phyloP scores from a whole-genome alignment of 2,888 invertebrate species.

The Poecilobothrus nobilitatus region DNA sequence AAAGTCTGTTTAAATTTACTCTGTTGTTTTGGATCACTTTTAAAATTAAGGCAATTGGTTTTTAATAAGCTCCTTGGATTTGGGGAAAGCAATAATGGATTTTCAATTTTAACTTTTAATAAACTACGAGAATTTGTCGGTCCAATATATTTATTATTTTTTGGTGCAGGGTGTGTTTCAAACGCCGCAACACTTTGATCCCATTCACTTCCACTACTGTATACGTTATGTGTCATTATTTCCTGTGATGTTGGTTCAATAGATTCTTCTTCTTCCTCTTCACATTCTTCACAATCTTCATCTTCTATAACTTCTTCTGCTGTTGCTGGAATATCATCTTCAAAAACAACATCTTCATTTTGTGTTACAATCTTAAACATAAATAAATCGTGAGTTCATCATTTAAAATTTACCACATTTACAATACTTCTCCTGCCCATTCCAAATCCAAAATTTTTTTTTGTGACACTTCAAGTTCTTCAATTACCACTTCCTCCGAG shows the following conservation, averaged over 20 bases:
- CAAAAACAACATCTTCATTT: slow-evolving; percentile 44
- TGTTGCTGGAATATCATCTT: slow-evolving; percentile 48
- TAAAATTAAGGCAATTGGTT: slow-evolving; percentile 11
- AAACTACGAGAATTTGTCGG: slow-evolving; percentile 22
- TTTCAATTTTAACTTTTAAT: slow-evolving; percentile 18
- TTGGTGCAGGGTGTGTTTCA: slow-evolving; percentile 20
- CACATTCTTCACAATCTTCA: not conserved
- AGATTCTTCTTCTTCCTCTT: slow-evolving; percentile 7
- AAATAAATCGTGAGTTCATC: not conserved
- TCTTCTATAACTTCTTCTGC: slow-evolving; percentile 38
- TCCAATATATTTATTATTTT: slow-evolving; percentile 19
- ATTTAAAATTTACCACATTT: not conserved
- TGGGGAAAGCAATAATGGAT: not conserved
- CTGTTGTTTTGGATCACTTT: slow-evolving; percentile 11
- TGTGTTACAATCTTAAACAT: slow-evolving; percentile 8
- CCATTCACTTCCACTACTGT: slow-evolving; percentile 10
- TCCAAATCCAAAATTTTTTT: slow-evolving; percentile 19
- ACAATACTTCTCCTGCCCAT: slow-evolving; percentile 18
- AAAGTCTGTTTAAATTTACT: slow-evolving; percentile 25
- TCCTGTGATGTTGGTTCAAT: not conserved
- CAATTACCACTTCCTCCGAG: slow-evolving; percentile 24
- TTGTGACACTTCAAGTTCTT: slow-evolving; percentile 20
- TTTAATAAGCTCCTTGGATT: slow-evolving; percentile 19
- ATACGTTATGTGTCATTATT: not conserved
- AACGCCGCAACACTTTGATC: slow-evolving; percentile 17